phyloP scores from a whole-genome alignment of 2,888 invertebrate species.

The Leptinotarsa rubiginosa region DNA sequence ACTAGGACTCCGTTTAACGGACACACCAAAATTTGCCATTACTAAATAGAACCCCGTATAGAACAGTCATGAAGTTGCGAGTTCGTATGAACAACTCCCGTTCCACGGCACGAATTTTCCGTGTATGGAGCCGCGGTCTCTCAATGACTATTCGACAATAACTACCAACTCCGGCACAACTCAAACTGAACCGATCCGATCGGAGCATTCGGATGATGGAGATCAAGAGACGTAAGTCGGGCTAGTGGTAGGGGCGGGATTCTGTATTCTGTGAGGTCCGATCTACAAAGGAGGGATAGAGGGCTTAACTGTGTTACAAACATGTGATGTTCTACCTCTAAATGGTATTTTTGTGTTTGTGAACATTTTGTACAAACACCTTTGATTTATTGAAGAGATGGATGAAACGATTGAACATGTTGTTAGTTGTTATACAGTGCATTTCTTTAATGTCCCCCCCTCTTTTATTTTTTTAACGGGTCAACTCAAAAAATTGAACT shows the following conservation, averaged over 20 bases:
- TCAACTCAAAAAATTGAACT: too few species aligned
- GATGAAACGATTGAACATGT: too few species aligned
- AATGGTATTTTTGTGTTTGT: background rate
- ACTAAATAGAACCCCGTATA: slow-evolving; percentile 27
- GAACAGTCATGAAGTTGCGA: slow-evolving; percentile 22
- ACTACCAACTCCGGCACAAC: slow-evolving; percentile 8
- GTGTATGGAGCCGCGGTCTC: background rate
- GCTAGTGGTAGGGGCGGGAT: slow-evolving; percentile 32
- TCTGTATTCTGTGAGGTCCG: slow-evolving; percentile 28
- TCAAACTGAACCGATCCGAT: slow-evolving; percentile 14
- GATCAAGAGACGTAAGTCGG: slow-evolving; percentile 18
- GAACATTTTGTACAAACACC: background rate
- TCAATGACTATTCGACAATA: background rate
- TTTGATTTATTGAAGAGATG: too few species aligned
- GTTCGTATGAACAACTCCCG: background rate
- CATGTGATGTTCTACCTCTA: slow-evolving; percentile 27
- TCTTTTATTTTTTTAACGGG: too few species aligned
- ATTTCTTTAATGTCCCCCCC: too few species aligned
- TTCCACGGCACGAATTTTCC: background rate
- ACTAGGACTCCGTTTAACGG: slow-evolving; percentile 52
- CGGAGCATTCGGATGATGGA: slow-evolving; percentile 13
- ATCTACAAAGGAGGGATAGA: slow-evolving; percentile 32
- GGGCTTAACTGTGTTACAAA: slow-evolving; percentile 32
- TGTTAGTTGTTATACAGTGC: too few species aligned
- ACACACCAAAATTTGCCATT: slow-evolving; percentile 54